Conservation (phyloP, 1,140 invertebrate genomes). For the Leptopilina boulardi region DNA sequence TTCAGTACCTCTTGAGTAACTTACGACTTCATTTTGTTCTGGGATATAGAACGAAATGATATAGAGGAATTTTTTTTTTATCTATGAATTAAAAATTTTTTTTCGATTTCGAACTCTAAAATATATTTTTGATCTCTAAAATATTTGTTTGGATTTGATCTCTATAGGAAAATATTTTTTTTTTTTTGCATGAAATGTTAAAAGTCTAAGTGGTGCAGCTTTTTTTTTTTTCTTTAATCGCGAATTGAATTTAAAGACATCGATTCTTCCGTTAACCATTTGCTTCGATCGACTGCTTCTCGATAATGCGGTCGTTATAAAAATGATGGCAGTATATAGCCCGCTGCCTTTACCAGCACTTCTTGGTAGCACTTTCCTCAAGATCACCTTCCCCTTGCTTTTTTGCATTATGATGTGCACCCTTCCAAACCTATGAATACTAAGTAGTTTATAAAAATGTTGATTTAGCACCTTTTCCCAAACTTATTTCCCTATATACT, state of each 20-base stretch:
- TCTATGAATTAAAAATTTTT: not conserved
- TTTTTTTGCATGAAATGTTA: not conserved
- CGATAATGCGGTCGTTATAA: constrained; percentile 54
- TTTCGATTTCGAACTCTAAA: not conserved
- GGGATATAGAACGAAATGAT: not conserved
- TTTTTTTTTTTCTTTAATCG: constrained; percentile 23
- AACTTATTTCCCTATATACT: constrained; percentile 51
- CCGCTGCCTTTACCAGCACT: constrained; percentile 34
- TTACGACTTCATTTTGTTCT: constrained; percentile 23
- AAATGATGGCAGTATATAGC: constrained; percentile 36
- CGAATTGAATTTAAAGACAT: constrained; percentile 30
- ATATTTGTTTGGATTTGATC: no score
- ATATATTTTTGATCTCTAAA: not conserved
- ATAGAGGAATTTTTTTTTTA: not conserved
- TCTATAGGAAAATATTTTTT: no score
- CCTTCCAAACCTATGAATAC: constrained; percentile 72
- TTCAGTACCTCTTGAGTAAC: constrained; percentile 1
- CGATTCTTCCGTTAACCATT: constrained; percentile 25
- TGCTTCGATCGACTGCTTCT: constrained; percentile 36
- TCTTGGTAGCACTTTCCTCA: constrained; percentile 42
- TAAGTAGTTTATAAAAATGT: constrained; percentile 75
- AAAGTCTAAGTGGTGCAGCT: not conserved
- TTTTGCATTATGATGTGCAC: constrained; percentile 47
- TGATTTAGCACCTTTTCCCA: constrained; percentile 69
- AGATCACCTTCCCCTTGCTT: constrained; percentile 51